Evolutionary conservation across 2,888 invertebrate species (phyloP).

Genomic region (Luperina testacea): DNA sequence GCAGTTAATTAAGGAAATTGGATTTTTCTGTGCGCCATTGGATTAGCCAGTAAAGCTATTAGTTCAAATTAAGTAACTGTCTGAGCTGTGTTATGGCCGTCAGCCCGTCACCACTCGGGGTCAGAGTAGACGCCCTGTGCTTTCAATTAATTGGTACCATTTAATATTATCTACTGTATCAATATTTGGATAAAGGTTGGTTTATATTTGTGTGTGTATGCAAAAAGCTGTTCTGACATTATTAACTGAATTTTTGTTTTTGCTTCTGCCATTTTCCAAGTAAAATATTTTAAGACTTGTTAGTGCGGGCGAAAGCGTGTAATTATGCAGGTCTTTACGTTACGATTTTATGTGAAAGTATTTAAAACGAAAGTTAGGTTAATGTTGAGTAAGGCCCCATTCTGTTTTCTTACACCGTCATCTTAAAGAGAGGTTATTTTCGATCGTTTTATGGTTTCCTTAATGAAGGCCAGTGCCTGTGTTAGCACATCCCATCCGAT

Average conservation of each 20-base stretch:
- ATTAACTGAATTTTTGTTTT: not conserved
- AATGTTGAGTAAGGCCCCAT: not conserved
- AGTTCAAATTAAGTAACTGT: conserved; percentile 89
- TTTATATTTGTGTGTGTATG: not conserved
- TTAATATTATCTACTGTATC: conserved; percentile 46
- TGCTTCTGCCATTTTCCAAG: not conserved
- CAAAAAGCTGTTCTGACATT: not conserved
- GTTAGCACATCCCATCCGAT: conserved; percentile 75
- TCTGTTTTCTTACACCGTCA: conserved; percentile 63
- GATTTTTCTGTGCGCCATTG: conserved; percentile 87
- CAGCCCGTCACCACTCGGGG: conserved; percentile 72
- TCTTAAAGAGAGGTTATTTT: conserved; percentile 74
- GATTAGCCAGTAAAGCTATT: conserved; percentile 88
- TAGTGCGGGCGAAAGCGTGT: not conserved
- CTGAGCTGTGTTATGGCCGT: conserved; percentile 73
- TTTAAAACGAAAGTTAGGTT: not conserved
- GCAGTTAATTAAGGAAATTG: conserved; percentile 90
- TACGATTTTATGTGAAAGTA: not conserved
- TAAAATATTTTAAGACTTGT: not conserved
- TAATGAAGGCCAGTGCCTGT: conserved; percentile 80
- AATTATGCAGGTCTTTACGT: not conserved
- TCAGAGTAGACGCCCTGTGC: conserved; percentile 66
- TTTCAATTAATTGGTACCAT: conserved; percentile 67
- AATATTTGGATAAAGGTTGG: conserved; percentile 37
- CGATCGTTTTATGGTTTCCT: conserved; percentile 82